Base-by-base conservation (phyloP, 2,113 vertebrate genomes). In the Cavia porcellus region DNA sequence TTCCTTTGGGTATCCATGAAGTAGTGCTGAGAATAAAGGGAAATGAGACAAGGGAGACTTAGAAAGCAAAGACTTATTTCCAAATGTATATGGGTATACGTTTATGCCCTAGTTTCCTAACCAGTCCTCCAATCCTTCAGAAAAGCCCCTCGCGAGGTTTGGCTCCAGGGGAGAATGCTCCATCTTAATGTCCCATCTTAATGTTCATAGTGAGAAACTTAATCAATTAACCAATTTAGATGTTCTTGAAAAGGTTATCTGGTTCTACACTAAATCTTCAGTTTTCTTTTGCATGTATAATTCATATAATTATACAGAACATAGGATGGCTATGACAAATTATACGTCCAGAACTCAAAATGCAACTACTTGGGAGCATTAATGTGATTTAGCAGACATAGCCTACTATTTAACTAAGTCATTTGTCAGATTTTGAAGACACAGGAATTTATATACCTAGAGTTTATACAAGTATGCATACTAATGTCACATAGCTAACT, bases 381-480 rank as follows among this genome's bases (percentile, higher is more conserved):
- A 97, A 98, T 89, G 62, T 87, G 92, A 98, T 98, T 98, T 97
- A 97, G 96, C 88, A 98, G 96, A 98, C 97, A 98, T 97, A 97
- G 96, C 35, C 75, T 57, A 94, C 38, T 57, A 79, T 95, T 95
- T 98, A 96, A 96, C 96, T 96, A 74, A 98, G 98, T 94, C n/a
- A 62, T 68, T 95, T 98, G 97, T 98, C 96, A 98, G 92, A 97
- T 97, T 93, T 93, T 96, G 93, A 98, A 97, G 70, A 66, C 89
- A 94, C 74, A 68, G 93, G 97, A 95, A 98, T 97, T 97, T 97
- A 97, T 70, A 79, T 28, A 94, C 87, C 47, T 19, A 92, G 66
- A 81, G 50, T 96, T 38, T 86, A 61, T 96, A 59, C 81, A 86
- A 88, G 77, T 82, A 64, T 20, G 42, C 30, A 77, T n/a, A 74